A percentile compares a stretch with the other conserved stretches of the same genome.
These are phyloP conservation scores for Porites lobata DNA, from an alignment of 92 coral and sea anemone genomes.

Conservation along the genomic window DNA sequence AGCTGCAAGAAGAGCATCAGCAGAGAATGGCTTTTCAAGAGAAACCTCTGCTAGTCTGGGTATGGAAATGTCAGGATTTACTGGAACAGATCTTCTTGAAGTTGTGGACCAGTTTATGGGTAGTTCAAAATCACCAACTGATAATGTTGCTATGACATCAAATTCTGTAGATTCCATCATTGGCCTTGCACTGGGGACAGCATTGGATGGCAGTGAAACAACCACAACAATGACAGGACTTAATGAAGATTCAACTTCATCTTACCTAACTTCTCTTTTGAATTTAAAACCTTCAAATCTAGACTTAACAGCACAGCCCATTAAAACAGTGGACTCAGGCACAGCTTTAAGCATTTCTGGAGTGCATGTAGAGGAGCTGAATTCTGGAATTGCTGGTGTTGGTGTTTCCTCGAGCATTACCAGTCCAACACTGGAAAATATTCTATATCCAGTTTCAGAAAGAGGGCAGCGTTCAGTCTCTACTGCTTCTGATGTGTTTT, in stretches of 20 bases:
- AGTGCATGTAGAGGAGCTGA: conserved; percentile 73
- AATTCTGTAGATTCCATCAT: conserved; percentile 66
- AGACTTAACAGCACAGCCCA: conserved; percentile 15
- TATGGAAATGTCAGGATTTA: conserved; percentile 22
- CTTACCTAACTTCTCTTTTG: conserved; percentile 68
- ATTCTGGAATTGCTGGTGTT: conserved; percentile 80
- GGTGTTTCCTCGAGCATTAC: conserved; percentile 50
- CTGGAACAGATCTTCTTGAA: conserved; percentile 39
- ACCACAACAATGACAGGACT: conserved; percentile 62
- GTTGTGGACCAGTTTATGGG: conserved; percentile 44
- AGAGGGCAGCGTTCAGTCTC: conserved; percentile 14
- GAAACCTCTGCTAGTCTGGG: conserved; percentile 3
- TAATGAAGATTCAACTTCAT: conserved; percentile 78
- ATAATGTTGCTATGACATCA: conserved; percentile 7
- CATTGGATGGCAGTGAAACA: conserved; percentile 37
- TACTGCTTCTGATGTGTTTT: conserved; percentile 30
- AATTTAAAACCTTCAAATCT: conserved; percentile 41
- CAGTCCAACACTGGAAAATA: conserved; percentile 57
- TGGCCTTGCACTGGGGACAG: conserved; percentile 77
- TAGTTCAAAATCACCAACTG: conserved; percentile 21
- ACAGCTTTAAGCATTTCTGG: conserved; percentile 35
- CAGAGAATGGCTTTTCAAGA: conserved; percentile 6
- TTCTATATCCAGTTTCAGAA: conserved; percentile 27
- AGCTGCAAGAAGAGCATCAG: background rate
- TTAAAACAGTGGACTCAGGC: conserved; percentile 26